Evolutionary conservation across 2,113 vertebrate genomes (phyloP), one percentile per base, ranked within the genome.

Genomic region (Tragelaphus scriptus): DNA sequence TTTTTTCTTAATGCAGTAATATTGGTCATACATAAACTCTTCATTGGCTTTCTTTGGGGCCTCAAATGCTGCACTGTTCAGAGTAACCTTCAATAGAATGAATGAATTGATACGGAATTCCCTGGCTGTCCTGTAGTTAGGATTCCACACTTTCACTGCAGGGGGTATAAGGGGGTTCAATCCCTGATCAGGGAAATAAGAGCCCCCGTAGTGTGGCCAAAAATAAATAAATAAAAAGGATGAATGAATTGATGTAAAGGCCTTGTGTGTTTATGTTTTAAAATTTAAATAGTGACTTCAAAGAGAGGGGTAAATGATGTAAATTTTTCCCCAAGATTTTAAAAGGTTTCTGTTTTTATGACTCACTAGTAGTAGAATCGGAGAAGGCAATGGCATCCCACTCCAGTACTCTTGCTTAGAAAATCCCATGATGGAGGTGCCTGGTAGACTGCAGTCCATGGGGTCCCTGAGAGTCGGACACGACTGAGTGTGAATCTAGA

Each of bases 211-310:
- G 21, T 44, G 23, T 44, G 71, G 71, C 36, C 19, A 75, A 75
- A 75, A 75, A 75, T 23, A 75, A 75, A n/a, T 19, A 68, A 71
- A 75, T 23, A 75, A 75, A 75, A 75, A 44, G 36, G 44, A 25
- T 25, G 88, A 71, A 71, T 63, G 9, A 55, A 80, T 40, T 47
- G 30, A 15, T 87, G 49, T 36, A 28, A 95, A 82, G 63, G n/a
- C 11, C n/a, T 96, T 71, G 65, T 40, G 53, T 28, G 28, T 77
- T 81, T 26, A 7, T 81, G 49, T 90, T 92, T 95, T 68, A 32
- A 88, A 94, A 63, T 92, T n/a, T 90, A 96, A 80, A 84, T 75
- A 82, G 32, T 86, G 71, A 89, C 44, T 89, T 44, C 71, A 49
- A 92, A 71, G n/a, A 85, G 63, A 56, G 3, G 11, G n/a, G 13